Percentiles rank a stretch among this genome's conserved stretches.
phyloP scores from a whole-genome alignment of 2,113 vertebrate genomes.

The Rhinolophus sinicus region DNA sequence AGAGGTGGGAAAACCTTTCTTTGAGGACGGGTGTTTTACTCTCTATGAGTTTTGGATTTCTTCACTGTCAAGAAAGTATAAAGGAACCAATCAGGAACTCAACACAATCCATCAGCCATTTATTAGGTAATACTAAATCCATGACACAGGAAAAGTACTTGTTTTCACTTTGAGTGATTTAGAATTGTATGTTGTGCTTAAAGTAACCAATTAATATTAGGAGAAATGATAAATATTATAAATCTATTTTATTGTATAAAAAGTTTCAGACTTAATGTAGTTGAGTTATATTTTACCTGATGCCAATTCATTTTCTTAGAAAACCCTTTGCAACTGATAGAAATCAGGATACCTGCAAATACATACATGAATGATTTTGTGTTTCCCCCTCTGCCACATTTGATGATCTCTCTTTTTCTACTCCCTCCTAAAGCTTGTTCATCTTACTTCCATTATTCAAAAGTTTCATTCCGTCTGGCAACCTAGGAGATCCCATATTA shows the following conservation, averaged over 20 bases:
- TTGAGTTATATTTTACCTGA: neutral
- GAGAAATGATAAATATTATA: neutral
- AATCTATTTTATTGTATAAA: neutral
- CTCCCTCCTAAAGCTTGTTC: neutral
- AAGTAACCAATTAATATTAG: neutral
- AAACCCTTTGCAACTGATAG: neutral
- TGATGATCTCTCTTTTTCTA: neutral
- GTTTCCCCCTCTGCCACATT: neutral
- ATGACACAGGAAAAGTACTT: neutral
- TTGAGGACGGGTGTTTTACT: neutral
- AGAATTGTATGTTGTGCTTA: neutral
- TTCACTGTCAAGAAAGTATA: neutral
- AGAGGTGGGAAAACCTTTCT: neutral
- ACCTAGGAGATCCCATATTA: neutral
- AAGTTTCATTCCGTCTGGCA: accelerated
- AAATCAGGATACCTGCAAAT: neutral
- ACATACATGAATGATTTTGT: neutral
- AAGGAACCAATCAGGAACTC: neutral
- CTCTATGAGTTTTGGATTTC: neutral
- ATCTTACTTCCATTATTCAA: neutral
- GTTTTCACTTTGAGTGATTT: neutral
- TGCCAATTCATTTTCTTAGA: neutral
- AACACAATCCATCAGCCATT: neutral
- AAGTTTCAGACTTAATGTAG: neutral
- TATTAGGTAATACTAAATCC: neutral